Conservation (phyloP, 1,140 invertebrate genomes). For the Lasaia peninsularis region DNA sequence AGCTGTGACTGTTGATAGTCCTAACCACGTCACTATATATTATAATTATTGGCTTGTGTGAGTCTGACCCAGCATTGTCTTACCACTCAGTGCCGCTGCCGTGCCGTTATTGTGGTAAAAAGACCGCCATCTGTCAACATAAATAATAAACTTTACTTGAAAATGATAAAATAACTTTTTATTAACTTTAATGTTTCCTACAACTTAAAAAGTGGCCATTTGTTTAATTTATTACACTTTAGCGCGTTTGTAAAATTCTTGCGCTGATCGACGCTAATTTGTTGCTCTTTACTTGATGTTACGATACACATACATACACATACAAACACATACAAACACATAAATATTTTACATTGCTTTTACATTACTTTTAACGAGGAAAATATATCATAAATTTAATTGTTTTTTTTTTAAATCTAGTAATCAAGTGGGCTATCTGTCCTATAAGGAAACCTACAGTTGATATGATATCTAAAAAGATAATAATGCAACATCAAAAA, state of each 20-base stretch:
- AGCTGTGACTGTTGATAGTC: constrained; percentile 2
- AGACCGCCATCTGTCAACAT: constrained; percentile 20
- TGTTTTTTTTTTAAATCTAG: too few species aligned
- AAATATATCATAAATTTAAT: too few species aligned
- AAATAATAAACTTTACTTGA: constrained; percentile 22
- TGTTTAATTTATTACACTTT: constrained; percentile 1
- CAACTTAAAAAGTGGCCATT: constrained; percentile 7
- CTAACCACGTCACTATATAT: constrained; percentile 15
- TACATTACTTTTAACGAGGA: too few species aligned
- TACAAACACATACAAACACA: too few species aligned
- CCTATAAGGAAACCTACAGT: too few species aligned
- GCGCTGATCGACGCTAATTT: not conserved
- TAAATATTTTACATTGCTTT: too few species aligned
- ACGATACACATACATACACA: too few species aligned
- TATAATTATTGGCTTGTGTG: constrained; percentile 17
- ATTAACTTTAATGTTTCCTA: constrained; percentile 4
- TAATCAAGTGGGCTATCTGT: too few species aligned
- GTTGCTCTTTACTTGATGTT: not conserved
- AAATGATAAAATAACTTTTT: constrained; percentile 13
- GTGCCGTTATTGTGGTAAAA: constrained; percentile 18
- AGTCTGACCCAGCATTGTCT: constrained; percentile 14
- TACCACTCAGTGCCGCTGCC: constrained; percentile 4
- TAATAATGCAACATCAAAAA: too few species aligned
- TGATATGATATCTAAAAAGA: too few species aligned
- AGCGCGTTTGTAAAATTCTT: not conserved